phyloP scores from a whole-genome alignment of 2,888 invertebrate genomes.

The Limnephilus lunatus region DNA sequence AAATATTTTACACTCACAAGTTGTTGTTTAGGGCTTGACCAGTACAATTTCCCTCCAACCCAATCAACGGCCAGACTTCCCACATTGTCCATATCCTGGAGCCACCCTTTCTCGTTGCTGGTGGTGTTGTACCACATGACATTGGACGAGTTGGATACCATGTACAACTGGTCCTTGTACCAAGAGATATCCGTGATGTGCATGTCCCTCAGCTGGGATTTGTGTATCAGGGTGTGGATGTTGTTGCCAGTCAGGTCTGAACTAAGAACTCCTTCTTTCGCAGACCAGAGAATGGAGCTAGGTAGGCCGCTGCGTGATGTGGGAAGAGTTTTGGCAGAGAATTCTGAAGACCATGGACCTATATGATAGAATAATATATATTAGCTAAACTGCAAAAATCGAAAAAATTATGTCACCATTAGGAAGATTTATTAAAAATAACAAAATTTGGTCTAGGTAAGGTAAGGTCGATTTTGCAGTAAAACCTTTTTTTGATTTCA shows the following conservation, averaged over 20 bases:
- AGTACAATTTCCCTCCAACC: constrained; percentile 93
- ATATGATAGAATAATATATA: not conserved
- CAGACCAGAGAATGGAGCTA: constrained; percentile 85
- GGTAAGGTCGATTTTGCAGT: too few species aligned
- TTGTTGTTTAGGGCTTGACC: constrained; percentile 92
- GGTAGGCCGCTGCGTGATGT: constrained; percentile 77
- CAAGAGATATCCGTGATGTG: constrained; percentile 86
- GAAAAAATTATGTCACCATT: not conserved
- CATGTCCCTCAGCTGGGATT: constrained; percentile 78
- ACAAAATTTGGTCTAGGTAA: too few species aligned
- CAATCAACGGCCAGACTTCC: constrained; percentile 92
- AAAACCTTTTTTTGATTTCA: too few species aligned
- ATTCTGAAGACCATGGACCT: constrained; percentile 89
- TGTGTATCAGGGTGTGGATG: constrained; percentile 82
- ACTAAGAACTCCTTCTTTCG: constrained; percentile 85
- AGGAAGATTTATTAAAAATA: not conserved
- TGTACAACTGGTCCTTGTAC: constrained; percentile 85
- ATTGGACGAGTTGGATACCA: constrained; percentile 85
- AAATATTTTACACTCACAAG: constrained; percentile 78
- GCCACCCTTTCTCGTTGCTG: constrained; percentile 76
- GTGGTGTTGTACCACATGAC: constrained; percentile 85
- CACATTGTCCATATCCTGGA: constrained; percentile 83
- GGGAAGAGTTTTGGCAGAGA: constrained; percentile 83
- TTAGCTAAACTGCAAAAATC: not conserved
- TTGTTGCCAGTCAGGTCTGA: constrained; percentile 90